Evolutionary conservation across 2,113 vertebrate species (phyloP).

Genomic region (Sebastes schlegelii): DNA sequence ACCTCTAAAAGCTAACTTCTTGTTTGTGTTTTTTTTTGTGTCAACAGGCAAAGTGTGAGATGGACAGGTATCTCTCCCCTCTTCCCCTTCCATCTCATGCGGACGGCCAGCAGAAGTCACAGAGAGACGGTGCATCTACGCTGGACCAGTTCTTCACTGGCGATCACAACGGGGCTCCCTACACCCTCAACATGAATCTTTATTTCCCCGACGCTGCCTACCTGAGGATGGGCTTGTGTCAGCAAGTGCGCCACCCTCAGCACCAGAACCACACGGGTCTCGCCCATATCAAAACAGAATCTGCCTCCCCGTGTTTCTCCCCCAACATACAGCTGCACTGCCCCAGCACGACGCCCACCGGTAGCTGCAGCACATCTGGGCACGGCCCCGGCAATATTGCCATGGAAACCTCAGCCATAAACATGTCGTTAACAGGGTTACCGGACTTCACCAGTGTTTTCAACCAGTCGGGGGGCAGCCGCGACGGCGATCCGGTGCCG

Average conservation of each 20-base stretch:
- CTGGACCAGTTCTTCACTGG: conserved; percentile 95
- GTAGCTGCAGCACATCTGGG: conserved; percentile 62
- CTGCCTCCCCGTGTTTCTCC: conserved; percentile 85
- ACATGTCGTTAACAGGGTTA: conserved; percentile 84
- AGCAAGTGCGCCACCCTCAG: conserved; percentile 85
- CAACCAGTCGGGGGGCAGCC: conserved; percentile 81
- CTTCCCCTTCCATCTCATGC: conserved; percentile 70
- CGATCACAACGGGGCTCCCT: conserved; percentile 87
- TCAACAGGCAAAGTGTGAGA: conserved; percentile 92
- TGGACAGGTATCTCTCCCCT: conserved; percentile 96
- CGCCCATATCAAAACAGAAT: conserved; percentile 93
- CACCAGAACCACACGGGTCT: conserved; percentile 75
- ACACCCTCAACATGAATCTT: conserved; percentile 99
- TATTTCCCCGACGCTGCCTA: conserved; percentile 94
- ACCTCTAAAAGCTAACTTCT: conserved; percentile 16
- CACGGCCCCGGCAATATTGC: conserved; percentile 59
- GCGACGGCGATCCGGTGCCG: conserved; percentile 46
- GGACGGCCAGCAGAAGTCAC: conserved; percentile 83
- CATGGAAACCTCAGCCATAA: conserved; percentile 73
- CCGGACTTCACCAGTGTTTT: conserved; percentile 98
- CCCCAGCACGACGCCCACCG: conserved; percentile 67
- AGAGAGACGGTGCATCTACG: conserved; percentile 88
- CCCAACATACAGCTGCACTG: conserved; percentile 89
- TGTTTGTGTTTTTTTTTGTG: conserved; percentile 13
- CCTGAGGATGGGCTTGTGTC: conserved; percentile 93